phyloP scores from a whole-genome alignment of 2,888 invertebrate genomes.

The Tenthredo amoena region DNA sequence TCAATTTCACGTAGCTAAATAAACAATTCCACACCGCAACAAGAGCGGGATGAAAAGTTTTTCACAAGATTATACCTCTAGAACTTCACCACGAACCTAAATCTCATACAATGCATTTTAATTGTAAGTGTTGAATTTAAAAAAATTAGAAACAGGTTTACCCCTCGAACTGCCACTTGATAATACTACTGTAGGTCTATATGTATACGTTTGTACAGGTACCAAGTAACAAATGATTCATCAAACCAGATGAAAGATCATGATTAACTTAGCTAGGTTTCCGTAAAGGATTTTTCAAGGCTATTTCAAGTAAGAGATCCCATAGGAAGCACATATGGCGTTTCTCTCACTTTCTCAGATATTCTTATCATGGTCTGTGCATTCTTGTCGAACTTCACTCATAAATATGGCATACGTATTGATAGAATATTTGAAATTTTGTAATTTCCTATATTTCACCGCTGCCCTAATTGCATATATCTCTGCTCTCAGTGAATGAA shows the following conservation, averaged over 20 bases:
- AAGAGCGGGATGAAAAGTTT: not conserved
- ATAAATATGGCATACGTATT: not conserved
- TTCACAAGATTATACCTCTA: not conserved
- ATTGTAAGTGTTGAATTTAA: not conserved
- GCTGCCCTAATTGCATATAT: not conserved
- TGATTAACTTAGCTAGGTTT: not conserved
- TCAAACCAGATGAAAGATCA: not conserved
- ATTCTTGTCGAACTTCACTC: not conserved
- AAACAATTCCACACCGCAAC: not conserved
- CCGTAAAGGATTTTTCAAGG: not conserved
- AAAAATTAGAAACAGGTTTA: not conserved
- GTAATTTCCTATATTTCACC: not conserved
- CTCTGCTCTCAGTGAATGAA: not conserved
- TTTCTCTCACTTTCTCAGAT: not conserved
- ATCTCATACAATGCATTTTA: not conserved
- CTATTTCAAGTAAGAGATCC: not conserved
- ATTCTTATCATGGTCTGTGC: not conserved
- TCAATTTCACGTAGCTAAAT: not conserved
- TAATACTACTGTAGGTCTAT: not conserved
- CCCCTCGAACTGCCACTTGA: not conserved
- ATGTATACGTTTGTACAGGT: not conserved
- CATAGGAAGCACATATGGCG: not conserved
- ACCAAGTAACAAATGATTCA: not conserved
- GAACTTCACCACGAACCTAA: not conserved
- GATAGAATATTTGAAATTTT: not conserved